Percentiles rank a stretch among this genome's conserved stretches.
Conservation (phyloP, 2,113 vertebrate species). For the Symphodus melops region DNA sequence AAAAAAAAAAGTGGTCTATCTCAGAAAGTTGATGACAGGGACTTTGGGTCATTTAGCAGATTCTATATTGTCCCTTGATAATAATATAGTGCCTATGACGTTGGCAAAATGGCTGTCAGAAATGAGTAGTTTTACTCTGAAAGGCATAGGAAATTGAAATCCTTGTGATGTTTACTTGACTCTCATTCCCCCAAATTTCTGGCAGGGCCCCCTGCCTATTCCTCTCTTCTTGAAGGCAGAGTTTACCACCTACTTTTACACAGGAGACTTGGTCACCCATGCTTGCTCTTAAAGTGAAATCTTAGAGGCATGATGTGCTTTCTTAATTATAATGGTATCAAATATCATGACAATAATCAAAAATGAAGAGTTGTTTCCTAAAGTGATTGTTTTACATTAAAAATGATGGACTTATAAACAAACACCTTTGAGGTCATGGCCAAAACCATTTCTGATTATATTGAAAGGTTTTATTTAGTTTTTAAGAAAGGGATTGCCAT, state of each 20-base stretch:
- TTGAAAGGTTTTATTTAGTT: not conserved
- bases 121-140: slow-evolving; percentile 46
- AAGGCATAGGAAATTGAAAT: not conserved
- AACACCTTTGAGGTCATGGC: not conserved
- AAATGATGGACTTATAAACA: not conserved
- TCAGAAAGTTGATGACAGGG: too few relatives aligned
- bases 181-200: slow-evolving; percentile 24
- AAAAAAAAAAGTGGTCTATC: too few relatives aligned
- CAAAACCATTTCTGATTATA: not conserved
- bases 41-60: too few relatives aligned
- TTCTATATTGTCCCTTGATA: too few relatives aligned
- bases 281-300: slow-evolving; percentile 50
- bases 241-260: slow-evolving; percentile 64
- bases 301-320: not conserved
- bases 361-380: too few relatives aligned
- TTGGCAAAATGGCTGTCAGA: too few relatives aligned
- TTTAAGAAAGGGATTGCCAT: too few relatives aligned
- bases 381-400: too few relatives aligned
- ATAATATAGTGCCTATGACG: not conserved
- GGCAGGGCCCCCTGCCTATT: slow-evolving; percentile 19
- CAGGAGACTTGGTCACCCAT: slow-evolving; percentile 30
- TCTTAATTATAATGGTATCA: not conserved
- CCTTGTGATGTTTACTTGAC: not conserved
- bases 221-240: slow-evolving; percentile 47
- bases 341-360: too few relatives aligned